Evolutionary conservation across 2,888 invertebrate species (phyloP).

Genomic region (Ormyrus thymus): DNA sequence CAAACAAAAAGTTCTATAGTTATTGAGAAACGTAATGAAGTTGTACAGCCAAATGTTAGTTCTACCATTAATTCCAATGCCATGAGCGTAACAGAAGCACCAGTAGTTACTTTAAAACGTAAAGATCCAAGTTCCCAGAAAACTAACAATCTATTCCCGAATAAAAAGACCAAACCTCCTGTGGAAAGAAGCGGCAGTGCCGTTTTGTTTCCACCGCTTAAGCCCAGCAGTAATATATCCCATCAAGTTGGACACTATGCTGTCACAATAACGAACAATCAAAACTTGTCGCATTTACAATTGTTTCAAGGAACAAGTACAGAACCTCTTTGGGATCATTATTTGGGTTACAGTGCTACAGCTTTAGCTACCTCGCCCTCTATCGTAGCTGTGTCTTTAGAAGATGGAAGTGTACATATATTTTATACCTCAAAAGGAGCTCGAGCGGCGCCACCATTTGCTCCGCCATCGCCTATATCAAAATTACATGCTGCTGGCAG

Average conservation of each 20-base stretch:
- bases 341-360: constrained; percentile 70
- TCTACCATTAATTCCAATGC: constrained; percentile 62
- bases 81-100: constrained; percentile 56
- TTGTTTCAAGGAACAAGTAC: constrained; percentile 70
- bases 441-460: constrained; percentile 69
- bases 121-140: constrained; percentile 66
- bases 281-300: constrained; percentile 70
- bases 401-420: constrained; percentile 71
- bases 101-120: constrained; percentile 67
- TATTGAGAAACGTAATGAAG: constrained; percentile 84
- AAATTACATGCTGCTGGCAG: constrained; percentile 71
- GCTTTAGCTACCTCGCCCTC: constrained; percentile 72
- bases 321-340: constrained; percentile 71
- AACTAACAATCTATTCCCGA: constrained; percentile 59
- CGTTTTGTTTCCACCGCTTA: constrained; percentile 68
- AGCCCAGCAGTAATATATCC: constrained; percentile 67
- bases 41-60: constrained; percentile 77
- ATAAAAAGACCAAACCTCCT: constrained; percentile 67
- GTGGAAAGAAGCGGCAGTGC: constrained; percentile 62
- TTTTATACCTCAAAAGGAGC: constrained; percentile 71
- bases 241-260: constrained; percentile 73
- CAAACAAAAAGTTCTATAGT: constrained; percentile 88
- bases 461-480: constrained; percentile 71
- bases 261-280: constrained; percentile 69
- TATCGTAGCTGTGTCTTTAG: constrained; percentile 70